phyloP scores from a whole-genome alignment of 2,113 vertebrate genomes.

The Nerophis lumbriciformis region DNA sequence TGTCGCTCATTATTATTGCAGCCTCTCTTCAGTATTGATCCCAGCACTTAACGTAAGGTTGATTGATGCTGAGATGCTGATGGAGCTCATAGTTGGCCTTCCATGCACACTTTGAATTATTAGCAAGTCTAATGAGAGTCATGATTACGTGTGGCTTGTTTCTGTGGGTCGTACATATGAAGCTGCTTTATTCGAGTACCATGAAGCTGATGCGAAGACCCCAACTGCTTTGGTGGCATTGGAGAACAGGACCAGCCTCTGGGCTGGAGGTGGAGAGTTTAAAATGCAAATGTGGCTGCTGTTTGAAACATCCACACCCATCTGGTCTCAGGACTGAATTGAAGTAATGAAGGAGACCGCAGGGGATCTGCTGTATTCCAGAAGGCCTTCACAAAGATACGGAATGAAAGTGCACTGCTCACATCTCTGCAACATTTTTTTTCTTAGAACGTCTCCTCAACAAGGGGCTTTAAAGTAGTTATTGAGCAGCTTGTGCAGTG shows the following conservation, averaged over 20 bases:
- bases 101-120: constrained; percentile 18
- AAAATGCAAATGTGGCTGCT: constrained; percentile 42
- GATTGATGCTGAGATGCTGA: constrained; percentile 23
- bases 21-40: constrained; percentile 17
- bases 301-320: constrained; percentile 37
- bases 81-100: constrained; percentile 19
- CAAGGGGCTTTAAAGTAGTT: too few species aligned
- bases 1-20: constrained; percentile 3
- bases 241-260: constrained; percentile 7
- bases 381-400: too few species aligned
- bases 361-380: constrained; percentile 24
- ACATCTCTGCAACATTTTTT: too few species aligned
- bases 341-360: constrained; percentile 37
- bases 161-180: constrained; percentile 20
- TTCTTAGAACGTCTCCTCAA: too few species aligned
- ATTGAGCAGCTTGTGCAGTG: too few species aligned
- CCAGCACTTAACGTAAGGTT: constrained; percentile 11
- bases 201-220: constrained; percentile 20
- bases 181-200: constrained; percentile 5
- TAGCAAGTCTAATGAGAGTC: constrained; percentile 25
- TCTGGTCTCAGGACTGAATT: constrained; percentile 29
- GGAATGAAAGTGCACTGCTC: too few species aligned
- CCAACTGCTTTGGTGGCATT: constrained; percentile 15
- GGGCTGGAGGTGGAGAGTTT: constrained; percentile 16
- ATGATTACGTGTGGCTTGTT: constrained; percentile 32